These are phyloP conservation scores for Gymnogyps californianus DNA, from an alignment of 2,113 vertebrate genomes.

Conservation along the genomic window DNA sequence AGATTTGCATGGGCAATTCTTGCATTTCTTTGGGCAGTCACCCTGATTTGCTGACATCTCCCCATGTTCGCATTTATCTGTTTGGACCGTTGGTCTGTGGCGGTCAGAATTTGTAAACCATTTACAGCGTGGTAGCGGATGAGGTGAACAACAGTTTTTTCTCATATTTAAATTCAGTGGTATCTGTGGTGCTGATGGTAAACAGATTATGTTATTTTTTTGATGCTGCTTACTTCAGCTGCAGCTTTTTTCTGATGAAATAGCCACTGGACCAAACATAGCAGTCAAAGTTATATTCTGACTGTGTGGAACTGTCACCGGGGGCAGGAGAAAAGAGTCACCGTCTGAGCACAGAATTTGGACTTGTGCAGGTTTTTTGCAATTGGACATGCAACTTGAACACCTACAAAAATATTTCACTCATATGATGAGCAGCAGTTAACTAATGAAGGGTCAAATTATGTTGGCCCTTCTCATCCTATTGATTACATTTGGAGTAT, in stretches of 20 bases:
- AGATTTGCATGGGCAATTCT: neutral
- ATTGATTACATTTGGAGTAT: neutral
- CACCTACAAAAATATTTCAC: neutral
- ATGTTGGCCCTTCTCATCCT: neutral
- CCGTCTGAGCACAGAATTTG: neutral
- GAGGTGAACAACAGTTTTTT: neutral
- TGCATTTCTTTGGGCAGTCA: neutral
- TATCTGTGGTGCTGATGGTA: constrained; percentile 5
- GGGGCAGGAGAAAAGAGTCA: neutral
- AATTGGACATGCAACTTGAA: neutral
- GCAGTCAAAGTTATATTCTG: neutral
- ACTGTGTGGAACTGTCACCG: neutral
- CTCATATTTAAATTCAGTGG: constrained; percentile 41
- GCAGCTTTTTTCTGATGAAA: neutral
- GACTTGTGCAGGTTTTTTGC: neutral
- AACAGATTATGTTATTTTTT: neutral
- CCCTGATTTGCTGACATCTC: neutral
- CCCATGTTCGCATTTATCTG: neutral
- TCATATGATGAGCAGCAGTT: neutral
- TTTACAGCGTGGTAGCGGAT: neutral
- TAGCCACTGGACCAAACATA: neutral
- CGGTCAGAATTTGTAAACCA: neutral
- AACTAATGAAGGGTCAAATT: neutral
- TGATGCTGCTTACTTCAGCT: neutral
- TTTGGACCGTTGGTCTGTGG: neutral